phyloP scores from a whole-genome alignment of 2,797 vertebrate species.

The Falco peregrinus region DNA sequence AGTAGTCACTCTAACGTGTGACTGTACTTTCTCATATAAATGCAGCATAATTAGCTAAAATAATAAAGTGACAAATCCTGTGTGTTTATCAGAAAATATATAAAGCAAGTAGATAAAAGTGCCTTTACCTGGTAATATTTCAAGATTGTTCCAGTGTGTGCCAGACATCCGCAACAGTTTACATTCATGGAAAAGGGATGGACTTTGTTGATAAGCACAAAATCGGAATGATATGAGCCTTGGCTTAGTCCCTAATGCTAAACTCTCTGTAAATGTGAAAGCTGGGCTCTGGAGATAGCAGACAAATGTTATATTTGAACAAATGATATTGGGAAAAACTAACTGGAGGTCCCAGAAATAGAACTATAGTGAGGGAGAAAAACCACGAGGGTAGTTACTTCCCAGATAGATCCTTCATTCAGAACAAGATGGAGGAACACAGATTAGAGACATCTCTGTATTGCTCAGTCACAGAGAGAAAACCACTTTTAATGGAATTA shows the following conservation, averaged over 20 bases:
- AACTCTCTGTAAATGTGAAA: slow-evolving; percentile 67
- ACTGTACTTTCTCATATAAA: background rate
- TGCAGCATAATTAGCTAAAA: slow-evolving; percentile 19
- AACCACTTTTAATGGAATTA: background rate
- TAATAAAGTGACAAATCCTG: background rate
- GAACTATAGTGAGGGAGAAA: background rate
- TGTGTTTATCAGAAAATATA: background rate
- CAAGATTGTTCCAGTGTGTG: background rate
- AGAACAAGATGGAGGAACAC: background rate
- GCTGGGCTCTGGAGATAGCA: slow-evolving; percentile 66
- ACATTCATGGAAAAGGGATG: slow-evolving; percentile 44
- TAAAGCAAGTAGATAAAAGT: background rate
- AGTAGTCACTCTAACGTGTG: background rate
- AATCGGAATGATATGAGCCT: slow-evolving; percentile 42
- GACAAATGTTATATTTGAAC: slow-evolving; percentile 65
- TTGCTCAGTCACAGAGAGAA: background rate
- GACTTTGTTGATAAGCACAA: slow-evolving; percentile 63
- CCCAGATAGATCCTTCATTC: background rate
- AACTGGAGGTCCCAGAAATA: slow-evolving; percentile 41
- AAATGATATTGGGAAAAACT: slow-evolving; percentile 44
- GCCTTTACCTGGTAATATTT: background rate
- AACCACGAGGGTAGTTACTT: background rate
- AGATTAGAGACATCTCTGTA: background rate
- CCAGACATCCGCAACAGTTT: background rate
- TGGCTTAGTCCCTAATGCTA: slow-evolving; percentile 45